Base-by-base conservation (phyloP, 2,113 vertebrate species). In the Albula goreensis region DNA sequence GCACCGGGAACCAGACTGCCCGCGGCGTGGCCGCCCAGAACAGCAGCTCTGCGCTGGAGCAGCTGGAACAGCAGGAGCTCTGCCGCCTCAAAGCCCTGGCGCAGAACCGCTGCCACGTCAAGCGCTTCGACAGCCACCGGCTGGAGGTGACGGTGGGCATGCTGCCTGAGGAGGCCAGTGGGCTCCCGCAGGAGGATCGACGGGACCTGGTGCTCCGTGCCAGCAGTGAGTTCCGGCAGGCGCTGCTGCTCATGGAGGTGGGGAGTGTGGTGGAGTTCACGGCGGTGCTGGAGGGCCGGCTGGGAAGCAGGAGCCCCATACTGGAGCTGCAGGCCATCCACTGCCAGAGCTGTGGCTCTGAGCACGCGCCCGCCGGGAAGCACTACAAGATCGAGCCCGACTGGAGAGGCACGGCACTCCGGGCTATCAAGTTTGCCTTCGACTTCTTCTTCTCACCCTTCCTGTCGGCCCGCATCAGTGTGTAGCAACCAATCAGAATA, bases 371-470 rank as follows among this genome's bases (percentile, higher is more conserved):
- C 0, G 92, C 91, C 49, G 92, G 93, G 6, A 93, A 97, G 53
- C 98, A 99, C 0, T 97, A 98, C 85, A 99, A 99, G 94, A 94
- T 97, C 0, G 98, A 99, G 88, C 96, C 93, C 1, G 96, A 99
- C 95, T 99, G 97, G 98, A 96, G 97, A 86, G 94, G 92, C 80
- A 96, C 93, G 0, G 97, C 96, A 79, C 96, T 97, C 78, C 90
- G 86, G 19, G 96, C 98, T 0, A 74, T 99, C 56, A 97, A 97
- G 92, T 99, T 99, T 2, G 97, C 97, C 31, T 99, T 99, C 88
- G 95, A 99, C 92, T 99, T 99, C 90, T 99, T 99, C 93, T 99
- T 99, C 88, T 97, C 96, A 70, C 98, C 98, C 1, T 97, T 99
- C 92, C 92, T 99, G 83, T 97, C 97, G 0, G 98, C 97, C 17